Conservation (phyloP, 92 coral and sea anemone genomes). For the Epizoanthus fatuus region DNA sequence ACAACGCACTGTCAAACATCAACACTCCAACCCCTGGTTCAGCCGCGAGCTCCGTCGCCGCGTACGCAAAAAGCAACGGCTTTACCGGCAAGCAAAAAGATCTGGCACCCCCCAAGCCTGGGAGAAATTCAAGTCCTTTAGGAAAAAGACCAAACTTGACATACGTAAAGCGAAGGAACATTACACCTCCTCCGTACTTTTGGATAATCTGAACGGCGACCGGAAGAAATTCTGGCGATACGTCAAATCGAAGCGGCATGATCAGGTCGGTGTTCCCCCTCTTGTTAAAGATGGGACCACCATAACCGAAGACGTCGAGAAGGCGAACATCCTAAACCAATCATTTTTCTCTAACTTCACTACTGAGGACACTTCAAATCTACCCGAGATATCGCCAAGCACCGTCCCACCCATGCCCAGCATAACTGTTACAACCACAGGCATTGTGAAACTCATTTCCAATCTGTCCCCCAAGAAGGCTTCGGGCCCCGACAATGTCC, state of each 20-base stretch:
- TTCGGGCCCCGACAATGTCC: background rate
- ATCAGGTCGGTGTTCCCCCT: background rate
- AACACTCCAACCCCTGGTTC: slow-evolving; percentile 13
- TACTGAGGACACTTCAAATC: no score
- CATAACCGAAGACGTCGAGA: background rate
- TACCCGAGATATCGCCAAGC: no score
- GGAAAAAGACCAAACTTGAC: slow-evolving; percentile 14
- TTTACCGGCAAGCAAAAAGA: background rate
- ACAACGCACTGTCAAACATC: background rate
- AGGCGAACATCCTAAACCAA: slow-evolving; percentile 1
- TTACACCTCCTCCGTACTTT: background rate
- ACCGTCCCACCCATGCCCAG: no score
- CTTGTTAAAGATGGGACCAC: background rate
- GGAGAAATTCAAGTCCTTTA: slow-evolving; percentile 2
- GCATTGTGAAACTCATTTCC: no score
- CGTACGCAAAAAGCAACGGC: background rate
- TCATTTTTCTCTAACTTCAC: background rate
- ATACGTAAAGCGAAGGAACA: slow-evolving; percentile 12
- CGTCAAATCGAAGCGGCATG: background rate
- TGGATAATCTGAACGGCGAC: background rate
- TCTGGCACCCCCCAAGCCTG: slow-evolving; percentile 13
- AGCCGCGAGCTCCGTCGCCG: slow-evolving; percentile 3
- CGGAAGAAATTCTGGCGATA: background rate
- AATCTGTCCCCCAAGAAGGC: no score
- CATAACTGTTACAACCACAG: no score